phyloP scores from a whole-genome alignment of 2,113 vertebrate species.

The Corynorhinus townsendii region DNA sequence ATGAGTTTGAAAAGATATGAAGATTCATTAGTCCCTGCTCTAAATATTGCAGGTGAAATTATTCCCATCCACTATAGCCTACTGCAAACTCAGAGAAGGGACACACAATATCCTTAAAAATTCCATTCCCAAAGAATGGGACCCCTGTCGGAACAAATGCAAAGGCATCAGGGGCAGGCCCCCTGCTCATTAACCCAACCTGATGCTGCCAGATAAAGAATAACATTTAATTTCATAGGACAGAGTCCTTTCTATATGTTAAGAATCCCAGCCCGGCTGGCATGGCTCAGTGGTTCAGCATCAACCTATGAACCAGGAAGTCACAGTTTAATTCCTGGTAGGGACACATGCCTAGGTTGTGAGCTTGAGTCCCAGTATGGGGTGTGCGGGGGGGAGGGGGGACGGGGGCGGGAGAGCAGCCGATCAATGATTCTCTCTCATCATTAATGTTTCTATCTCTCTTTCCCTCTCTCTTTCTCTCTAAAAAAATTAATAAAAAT shows the following conservation, averaged over 20 bases:
- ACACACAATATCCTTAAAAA: constrained; percentile 39
- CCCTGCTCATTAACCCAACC: not conserved
- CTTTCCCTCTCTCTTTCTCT: too few relatives aligned
- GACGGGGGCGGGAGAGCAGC: too few relatives aligned
- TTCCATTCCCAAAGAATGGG: not conserved
- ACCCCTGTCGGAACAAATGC: not conserved
- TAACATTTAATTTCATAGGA: not conserved
- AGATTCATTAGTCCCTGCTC: constrained; percentile 54
- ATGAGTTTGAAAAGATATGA: constrained; percentile 58
- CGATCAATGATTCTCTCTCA: too few relatives aligned
- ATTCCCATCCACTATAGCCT: not conserved
- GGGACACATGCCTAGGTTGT: too few relatives aligned
- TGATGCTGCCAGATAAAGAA: not conserved
- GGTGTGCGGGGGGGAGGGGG: too few relatives aligned
- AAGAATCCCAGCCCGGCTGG: not conserved
- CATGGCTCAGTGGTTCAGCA: too few relatives aligned
- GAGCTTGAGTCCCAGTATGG: too few relatives aligned
- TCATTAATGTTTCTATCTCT: too few relatives aligned
- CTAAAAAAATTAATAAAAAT: too few relatives aligned
- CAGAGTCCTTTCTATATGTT: not conserved
- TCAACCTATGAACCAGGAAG: too few relatives aligned
- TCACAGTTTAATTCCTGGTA: too few relatives aligned
- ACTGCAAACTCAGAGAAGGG: not conserved
- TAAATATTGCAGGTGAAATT: constrained; percentile 55
- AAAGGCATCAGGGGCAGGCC: not conserved